Evolutionary conservation across 2,797 vertebrate genomes (phyloP).

Genomic region (Chlorospingus flavigularis): DNA sequence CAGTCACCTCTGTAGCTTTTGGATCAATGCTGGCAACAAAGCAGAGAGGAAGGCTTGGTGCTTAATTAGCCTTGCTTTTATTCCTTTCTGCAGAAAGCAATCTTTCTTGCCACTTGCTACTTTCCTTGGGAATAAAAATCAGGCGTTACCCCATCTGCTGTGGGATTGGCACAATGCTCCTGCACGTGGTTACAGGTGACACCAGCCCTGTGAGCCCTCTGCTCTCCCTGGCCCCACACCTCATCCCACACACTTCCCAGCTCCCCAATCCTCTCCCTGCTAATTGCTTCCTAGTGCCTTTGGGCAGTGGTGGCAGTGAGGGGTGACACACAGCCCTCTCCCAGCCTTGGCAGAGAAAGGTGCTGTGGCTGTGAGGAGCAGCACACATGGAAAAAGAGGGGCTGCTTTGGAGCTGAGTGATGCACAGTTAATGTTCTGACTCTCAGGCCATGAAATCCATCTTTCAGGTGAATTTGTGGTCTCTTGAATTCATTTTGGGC

Average conservation of each 20-base stretch:
- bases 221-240: background rate
- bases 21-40: background rate
- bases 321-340: fast-evolving
- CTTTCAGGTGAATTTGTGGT: constrained; percentile 57
- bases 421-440: constrained; percentile 48
- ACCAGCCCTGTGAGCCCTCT: background rate
- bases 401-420: background rate
- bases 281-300: background rate
- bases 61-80: background rate
- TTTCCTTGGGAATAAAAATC: background rate
- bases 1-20: background rate
- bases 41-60: background rate
- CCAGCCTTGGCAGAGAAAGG: background rate
- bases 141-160: background rate
- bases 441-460: constrained; percentile 61
- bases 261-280: background rate
- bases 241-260: background rate
- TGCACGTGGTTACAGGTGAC: fast-evolving
- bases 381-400: background rate
- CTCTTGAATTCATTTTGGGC: constrained; percentile 41
- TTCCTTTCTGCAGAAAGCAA: background rate
- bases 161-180: background rate
- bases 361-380: background rate
- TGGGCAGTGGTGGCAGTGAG: background rate
- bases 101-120: background rate